A percentile compares a stretch with the other conserved stretches of the same genome.
These are phyloP conservation scores for Lutjanus campechanus DNA, from an alignment of 2,797 vertebrate genomes.

Conservation along the genomic window DNA sequence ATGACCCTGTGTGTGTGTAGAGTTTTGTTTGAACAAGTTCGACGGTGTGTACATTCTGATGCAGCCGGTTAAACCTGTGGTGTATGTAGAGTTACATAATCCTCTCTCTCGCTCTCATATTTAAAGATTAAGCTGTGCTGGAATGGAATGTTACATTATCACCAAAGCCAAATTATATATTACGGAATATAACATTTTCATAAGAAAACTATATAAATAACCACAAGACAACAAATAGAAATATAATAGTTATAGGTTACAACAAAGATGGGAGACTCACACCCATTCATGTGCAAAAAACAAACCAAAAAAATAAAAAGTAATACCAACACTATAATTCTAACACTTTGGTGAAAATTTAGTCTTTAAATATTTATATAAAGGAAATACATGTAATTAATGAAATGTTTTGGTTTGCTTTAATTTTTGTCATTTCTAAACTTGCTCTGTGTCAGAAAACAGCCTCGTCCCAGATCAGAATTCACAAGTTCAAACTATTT, in stretches of 20 bases:
- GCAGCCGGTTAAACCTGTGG: conserved; percentile 39
- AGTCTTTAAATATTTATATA: too few relatives aligned
- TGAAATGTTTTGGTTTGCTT: too few relatives aligned
- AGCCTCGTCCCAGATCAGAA: too few relatives aligned
- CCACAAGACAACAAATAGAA: neutral
- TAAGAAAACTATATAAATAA: neutral
- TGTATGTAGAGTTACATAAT: neutral
- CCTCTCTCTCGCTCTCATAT: neutral
- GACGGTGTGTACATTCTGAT: neutral
- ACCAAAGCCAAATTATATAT: neutral
- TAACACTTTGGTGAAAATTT: too few relatives aligned
- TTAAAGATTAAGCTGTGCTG: neutral
- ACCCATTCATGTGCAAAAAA: too few relatives aligned
- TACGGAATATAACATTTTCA: neutral
- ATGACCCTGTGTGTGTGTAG: neutral
- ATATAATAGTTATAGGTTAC: neutral
- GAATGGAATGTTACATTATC: neutral
- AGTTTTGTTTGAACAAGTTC: conserved; percentile 24
- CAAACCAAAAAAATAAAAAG: too few relatives aligned
- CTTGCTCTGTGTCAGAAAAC: too few relatives aligned
- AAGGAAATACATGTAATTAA: too few relatives aligned
- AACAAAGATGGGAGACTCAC: too few relatives aligned
- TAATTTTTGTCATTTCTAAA: too few relatives aligned
- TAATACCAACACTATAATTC: too few relatives aligned
- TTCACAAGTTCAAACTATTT: too few relatives aligned